Base-by-base conservation (phyloP, 2,888 invertebrate species). In the Zygothrica quintamaculata region DNA sequence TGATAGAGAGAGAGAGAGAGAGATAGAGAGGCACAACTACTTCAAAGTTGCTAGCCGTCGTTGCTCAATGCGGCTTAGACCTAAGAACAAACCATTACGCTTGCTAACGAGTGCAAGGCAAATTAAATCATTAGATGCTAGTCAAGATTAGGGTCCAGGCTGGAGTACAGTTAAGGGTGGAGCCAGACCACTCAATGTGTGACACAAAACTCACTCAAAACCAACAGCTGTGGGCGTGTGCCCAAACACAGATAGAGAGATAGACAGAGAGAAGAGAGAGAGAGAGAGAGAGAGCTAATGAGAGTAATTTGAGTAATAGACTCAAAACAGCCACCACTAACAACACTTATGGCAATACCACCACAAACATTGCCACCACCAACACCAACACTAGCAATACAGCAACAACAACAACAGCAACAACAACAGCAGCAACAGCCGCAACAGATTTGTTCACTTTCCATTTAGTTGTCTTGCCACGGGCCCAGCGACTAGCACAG, bases 71-170 rank as follows among this genome's bases (percentile, higher is more conserved):
- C 60, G 69, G 77, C 73, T 77, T 79, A 88, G 84, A 72, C 84
- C 77, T 68, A 68, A 67, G 84, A 86, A 88, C 89, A 89, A 85
- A 89, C 89, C 89, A 89, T 89, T 89, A 89, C 89, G 88, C 86
- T 81, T 88, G 82, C 88, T 89, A 90, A 90, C 90, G 90, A 90
- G 89, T 87, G 87, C 89, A 87, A 84, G 88, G 88, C 89, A 90
- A 90, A 90, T 90, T 90, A 90, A 90, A 90, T 90, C 90, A 90
- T 90, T 90, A 90, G 89, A 89, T 88, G 77, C 81, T 88, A 84
- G 74, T 66, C 68, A 66, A 81, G 80, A 81, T 81, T 76, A 81
- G 65, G 12, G 12, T 47, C 16, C 50, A 50, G n/a, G 61, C 52
- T 37, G 51, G 26, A 36, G 40, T 12, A 18, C 18, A 37, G 37